These are phyloP conservation scores for Microhierax caerulescens DNA, from an alignment of 2,797 vertebrate species.

Conservation along the genomic window DNA sequence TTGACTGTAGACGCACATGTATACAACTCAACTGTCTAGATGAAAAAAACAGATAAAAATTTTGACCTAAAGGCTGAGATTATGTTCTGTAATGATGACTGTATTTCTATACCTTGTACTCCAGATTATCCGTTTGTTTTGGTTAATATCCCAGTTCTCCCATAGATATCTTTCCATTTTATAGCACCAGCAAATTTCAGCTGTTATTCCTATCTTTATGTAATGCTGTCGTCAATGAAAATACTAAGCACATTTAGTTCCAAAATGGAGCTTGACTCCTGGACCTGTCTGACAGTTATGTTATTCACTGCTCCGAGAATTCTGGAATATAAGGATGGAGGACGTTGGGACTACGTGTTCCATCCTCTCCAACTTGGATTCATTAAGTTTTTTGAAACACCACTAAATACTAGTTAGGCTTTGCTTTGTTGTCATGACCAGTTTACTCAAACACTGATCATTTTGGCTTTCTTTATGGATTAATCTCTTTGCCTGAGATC, in stretches of 20 bases:
- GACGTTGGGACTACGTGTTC: neutral
- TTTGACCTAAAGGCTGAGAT: neutral
- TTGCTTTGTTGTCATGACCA: neutral
- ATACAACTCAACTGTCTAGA: neutral
- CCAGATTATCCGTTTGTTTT: neutral
- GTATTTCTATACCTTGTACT: neutral
- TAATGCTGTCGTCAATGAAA: neutral
- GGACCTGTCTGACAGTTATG: neutral
- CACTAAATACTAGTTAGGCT: neutral
- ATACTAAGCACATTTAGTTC: neutral
- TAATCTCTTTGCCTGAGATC: neutral
- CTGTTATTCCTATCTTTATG: neutral
- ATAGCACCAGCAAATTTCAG: neutral
- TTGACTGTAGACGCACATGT: neutral
- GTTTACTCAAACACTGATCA: neutral
- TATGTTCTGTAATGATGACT: neutral
- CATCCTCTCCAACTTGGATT: neutral
- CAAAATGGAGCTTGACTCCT: neutral
- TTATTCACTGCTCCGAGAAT: neutral
- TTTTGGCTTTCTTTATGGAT: neutral
- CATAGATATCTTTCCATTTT: neutral
- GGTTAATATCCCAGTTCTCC: neutral
- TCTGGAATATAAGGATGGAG: neutral
- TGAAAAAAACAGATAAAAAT: neutral
- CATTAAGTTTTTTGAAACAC: neutral